Conservation (phyloP, 2,888 invertebrate genomes). For the Parnassius apollo region DNA sequence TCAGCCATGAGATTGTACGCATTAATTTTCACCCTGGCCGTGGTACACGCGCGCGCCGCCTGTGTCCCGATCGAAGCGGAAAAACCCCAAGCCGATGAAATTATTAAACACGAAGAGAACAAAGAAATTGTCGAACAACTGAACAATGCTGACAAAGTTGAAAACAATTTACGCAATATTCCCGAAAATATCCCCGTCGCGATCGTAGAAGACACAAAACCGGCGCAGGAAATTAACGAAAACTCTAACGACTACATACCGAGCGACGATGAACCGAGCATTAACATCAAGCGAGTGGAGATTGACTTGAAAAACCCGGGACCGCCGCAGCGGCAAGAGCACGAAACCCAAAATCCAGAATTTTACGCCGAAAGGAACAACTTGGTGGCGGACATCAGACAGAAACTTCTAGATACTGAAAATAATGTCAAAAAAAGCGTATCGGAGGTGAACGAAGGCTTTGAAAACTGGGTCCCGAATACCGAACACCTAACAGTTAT, state of each 20-base stretch:
- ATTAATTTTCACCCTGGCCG: slow-evolving; percentile 54
- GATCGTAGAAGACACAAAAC: slow-evolving; percentile 50
- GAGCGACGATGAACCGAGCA: slow-evolving; percentile 37
- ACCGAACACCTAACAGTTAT: slow-evolving; percentile 51
- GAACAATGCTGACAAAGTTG: slow-evolving; percentile 43
- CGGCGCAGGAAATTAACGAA: slow-evolving; percentile 39
- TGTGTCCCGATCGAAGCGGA: slow-evolving; percentile 39
- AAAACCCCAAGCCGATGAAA: slow-evolving; percentile 33
- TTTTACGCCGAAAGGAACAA: slow-evolving; percentile 47
- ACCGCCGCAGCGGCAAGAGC: slow-evolving; percentile 65
- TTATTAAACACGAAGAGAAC: slow-evolving; percentile 27
- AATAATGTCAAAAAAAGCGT: slow-evolving; percentile 44
- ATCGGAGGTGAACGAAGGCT: slow-evolving; percentile 49
- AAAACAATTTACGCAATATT: slow-evolving; percentile 43
- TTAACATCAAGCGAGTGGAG: slow-evolving; percentile 46
- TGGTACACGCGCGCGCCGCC: slow-evolving; percentile 50
- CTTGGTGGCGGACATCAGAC: slow-evolving; percentile 46
- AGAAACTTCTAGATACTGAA: slow-evolving; percentile 52
- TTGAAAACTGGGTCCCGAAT: slow-evolving; percentile 49
- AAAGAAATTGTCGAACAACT: slow-evolving; percentile 44
- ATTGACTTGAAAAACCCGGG: slow-evolving; percentile 65
- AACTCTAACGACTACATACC: slow-evolving; percentile 41
- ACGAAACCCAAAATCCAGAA: slow-evolving; percentile 68
- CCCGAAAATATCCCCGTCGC: slow-evolving; percentile 57
- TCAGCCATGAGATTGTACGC: slow-evolving; percentile 66